Percentiles rank a stretch among this genome's conserved stretches.
Conservation (phyloP, 2,888 invertebrate genomes). For the Cheilosia pagana region DNA sequence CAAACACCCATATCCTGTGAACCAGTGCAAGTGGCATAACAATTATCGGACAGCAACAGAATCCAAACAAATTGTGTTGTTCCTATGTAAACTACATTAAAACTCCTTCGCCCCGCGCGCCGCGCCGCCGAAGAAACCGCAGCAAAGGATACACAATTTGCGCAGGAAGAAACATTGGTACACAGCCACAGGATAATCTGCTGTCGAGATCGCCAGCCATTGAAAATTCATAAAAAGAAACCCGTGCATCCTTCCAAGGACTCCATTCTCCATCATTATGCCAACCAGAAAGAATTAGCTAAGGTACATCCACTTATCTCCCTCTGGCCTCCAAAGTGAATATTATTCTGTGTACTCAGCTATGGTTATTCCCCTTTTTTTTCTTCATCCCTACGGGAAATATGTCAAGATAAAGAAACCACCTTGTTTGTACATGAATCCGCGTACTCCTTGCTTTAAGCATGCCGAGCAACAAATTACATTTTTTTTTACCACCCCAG, state of each 20-base stretch:
- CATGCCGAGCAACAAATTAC: conserved; percentile 43
- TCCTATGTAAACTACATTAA: too few relatives aligned
- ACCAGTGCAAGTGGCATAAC: too few relatives aligned
- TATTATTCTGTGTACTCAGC: neutral
- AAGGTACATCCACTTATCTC: conserved; percentile 15
- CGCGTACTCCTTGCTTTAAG: conserved; percentile 31
- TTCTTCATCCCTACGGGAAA: conserved; percentile 54
- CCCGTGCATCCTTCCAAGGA: conserved; percentile 17
- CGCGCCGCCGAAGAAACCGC: neutral
- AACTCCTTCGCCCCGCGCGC: too few relatives aligned
- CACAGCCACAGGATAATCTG: conserved; percentile 28
- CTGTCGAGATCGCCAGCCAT: conserved; percentile 23
- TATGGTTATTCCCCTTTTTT: conserved; percentile 35
- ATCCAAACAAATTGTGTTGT: too few relatives aligned
- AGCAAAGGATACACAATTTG: neutral
- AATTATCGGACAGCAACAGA: too few relatives aligned
- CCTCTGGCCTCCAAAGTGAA: neutral
- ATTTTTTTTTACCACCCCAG: conserved; percentile 9
- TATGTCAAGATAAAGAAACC: conserved; percentile 64
- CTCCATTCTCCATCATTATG: conserved; percentile 5
- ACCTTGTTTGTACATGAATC: conserved; percentile 52
- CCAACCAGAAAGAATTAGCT: conserved; percentile 19
- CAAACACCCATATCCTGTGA: too few relatives aligned
- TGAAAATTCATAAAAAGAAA: conserved; percentile 3
- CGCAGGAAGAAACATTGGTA: conserved; percentile 20